Evolutionary conservation across 1,140 invertebrate species (phyloP).

Genomic region (Macrocentrus cingulum): DNA sequence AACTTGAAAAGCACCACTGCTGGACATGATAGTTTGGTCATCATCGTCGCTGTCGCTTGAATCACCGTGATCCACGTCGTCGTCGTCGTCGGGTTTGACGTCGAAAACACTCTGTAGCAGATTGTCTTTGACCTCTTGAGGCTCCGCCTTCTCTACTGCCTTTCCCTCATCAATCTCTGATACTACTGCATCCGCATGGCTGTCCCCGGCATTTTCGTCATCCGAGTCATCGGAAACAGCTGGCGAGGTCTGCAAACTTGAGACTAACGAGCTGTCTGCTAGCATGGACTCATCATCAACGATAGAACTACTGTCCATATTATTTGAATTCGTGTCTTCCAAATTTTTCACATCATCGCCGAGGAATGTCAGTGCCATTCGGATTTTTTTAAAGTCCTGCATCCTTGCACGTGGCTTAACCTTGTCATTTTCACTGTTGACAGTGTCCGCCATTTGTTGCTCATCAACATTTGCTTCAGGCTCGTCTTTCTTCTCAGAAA

Average conservation of each 20-base stretch:
- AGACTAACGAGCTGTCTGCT: too few species aligned
- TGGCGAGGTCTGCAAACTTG: constrained; percentile 24
- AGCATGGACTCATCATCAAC: too few species aligned
- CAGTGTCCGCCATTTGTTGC: constrained; percentile 26
- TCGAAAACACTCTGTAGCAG: constrained; percentile 51
- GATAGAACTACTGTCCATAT: too few species aligned
- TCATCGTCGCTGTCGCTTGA: constrained; percentile 54
- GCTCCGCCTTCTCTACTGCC: constrained; percentile 33
- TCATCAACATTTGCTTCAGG: constrained; percentile 26
- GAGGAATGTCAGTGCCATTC: constrained; percentile 72
- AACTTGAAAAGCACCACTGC: constrained; percentile 66
- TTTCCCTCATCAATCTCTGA: constrained; percentile 36
- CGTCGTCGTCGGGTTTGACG: constrained; percentile 40
- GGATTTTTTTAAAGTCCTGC: constrained; percentile 84
- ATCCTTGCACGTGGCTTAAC: too few species aligned
- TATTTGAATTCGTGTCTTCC: too few species aligned
- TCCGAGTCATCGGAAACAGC: constrained; percentile 35
- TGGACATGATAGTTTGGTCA: constrained; percentile 48
- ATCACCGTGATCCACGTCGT: too few species aligned
- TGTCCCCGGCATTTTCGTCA: constrained; percentile 26
- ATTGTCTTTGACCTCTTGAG: constrained; percentile 43
- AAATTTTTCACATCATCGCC: constrained; percentile 61
- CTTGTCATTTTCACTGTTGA: constrained; percentile 45
- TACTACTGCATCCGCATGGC: constrained; percentile 23
- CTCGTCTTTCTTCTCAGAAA: constrained; percentile 27